phyloP scores from a whole-genome alignment of 2,113 vertebrate genomes.

The Scomber colias region DNA sequence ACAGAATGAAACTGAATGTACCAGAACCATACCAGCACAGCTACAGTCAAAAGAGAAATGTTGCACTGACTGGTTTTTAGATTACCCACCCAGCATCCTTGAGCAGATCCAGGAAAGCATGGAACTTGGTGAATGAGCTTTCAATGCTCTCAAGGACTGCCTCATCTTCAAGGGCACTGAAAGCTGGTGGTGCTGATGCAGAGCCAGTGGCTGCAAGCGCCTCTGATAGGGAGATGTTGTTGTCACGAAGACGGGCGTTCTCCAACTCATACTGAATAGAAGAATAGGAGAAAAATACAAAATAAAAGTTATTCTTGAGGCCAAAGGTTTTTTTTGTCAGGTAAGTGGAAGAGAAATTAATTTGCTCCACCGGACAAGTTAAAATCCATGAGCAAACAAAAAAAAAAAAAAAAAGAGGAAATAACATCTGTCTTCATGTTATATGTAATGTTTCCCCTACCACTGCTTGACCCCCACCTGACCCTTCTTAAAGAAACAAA shows the following conservation, averaged over 20 bases:
- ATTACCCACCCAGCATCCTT: constrained; percentile 93
- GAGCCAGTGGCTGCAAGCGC: constrained; percentile 79
- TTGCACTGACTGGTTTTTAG: not conserved
- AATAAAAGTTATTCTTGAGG: not conserved
- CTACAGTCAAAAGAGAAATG: not conserved
- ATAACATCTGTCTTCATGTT: too few relatives aligned
- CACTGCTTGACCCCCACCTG: too few relatives aligned
- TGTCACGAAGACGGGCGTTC: constrained; percentile 88
- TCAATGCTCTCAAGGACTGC: constrained; percentile 93
- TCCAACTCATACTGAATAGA: constrained; percentile 88
- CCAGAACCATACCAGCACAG: not conserved
- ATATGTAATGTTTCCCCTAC: too few relatives aligned
- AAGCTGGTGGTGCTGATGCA: constrained; percentile 76
- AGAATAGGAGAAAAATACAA: not conserved
- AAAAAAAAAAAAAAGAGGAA: too few relatives aligned
- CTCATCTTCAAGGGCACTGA: constrained; percentile 91
- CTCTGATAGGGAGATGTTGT: constrained; percentile 90
- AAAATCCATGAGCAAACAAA: too few relatives aligned
- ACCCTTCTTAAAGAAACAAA: too few relatives aligned
- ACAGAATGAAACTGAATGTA: constrained; percentile 29
- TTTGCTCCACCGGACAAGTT: too few relatives aligned
- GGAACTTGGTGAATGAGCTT: constrained; percentile 94
- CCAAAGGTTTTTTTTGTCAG: not conserved
- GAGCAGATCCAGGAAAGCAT: constrained; percentile 96
- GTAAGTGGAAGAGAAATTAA: too few relatives aligned